Percentiles rank a stretch among this genome's conserved stretches.
These are phyloP conservation scores for Ceratosolen solmsi DNA, from an alignment of 1,140 invertebrate species.

Conservation along the genomic window DNA sequence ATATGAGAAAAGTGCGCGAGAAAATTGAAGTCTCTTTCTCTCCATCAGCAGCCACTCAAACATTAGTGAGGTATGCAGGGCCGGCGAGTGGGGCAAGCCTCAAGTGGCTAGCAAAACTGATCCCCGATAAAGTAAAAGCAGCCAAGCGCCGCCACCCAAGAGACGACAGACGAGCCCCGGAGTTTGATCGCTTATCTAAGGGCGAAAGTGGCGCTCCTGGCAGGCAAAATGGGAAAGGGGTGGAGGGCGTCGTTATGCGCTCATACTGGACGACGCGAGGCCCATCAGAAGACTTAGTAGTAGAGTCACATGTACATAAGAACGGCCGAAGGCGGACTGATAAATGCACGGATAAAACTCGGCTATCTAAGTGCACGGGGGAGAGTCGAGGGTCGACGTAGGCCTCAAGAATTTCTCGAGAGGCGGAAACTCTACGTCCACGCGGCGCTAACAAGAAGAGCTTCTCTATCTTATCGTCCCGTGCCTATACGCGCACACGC, in stretches of 20 bases:
- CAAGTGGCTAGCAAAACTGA: conserved; percentile 11
- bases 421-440: conserved; percentile 12
- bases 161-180: neutral
- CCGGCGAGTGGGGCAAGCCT: neutral
- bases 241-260: neutral
- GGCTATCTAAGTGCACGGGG: neutral
- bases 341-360: conserved; percentile 19
- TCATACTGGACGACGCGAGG: neutral
- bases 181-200: conserved; percentile 51
- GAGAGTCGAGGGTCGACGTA: neutral
- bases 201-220: conserved; percentile 45
- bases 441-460: conserved; percentile 35
- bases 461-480: conserved; percentile 23
- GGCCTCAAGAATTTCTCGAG: conserved; percentile 16
- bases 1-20: neutral
- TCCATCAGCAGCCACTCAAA: neutral
- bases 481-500: neutral
- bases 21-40: conserved; percentile 2
- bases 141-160: neutral
- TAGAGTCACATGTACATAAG: neutral
- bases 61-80: neutral
- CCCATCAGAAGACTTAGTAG: neutral
- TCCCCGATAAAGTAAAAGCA: conserved; percentile 47
- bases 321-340: conserved; percentile 25
- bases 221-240: conserved; percentile 38